phyloP scores from a whole-genome alignment of 2,113 vertebrate genomes.

The Dissostichus mawsoni region DNA sequence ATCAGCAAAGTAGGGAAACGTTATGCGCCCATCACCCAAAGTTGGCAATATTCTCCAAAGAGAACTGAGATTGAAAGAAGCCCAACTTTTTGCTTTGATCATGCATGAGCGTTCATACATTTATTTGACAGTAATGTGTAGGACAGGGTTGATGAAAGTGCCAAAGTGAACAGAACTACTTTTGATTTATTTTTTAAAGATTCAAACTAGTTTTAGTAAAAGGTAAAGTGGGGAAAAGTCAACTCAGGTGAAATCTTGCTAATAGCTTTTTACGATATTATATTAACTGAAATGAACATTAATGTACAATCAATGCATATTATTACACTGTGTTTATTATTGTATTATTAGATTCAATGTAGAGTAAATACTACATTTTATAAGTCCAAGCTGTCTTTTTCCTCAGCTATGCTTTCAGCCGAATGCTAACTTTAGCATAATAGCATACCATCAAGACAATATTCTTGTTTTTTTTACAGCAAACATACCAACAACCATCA shows the following conservation, averaged over 20 bases:
- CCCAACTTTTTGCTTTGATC: not conserved
- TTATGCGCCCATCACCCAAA: not conserved
- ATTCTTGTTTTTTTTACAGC: not conserved
- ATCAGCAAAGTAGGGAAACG: not conserved
- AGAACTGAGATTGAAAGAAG: not conserved
- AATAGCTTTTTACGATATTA: not conserved
- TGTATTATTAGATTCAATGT: too few species aligned
- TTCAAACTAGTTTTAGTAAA: not conserved
- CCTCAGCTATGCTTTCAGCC: not conserved
- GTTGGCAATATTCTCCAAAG: not conserved
- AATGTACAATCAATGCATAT: not conserved
- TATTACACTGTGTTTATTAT: not conserved
- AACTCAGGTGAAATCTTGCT: not conserved
- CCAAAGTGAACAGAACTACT: not conserved
- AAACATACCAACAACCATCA: not conserved
- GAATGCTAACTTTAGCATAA: not conserved
- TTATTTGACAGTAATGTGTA: slow-evolving; percentile 6
- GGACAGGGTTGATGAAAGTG: not conserved
- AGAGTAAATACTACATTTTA: not conserved
- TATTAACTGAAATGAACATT: not conserved
- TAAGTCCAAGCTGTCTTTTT: not conserved
- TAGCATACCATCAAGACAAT: not conserved
- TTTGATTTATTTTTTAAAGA: not conserved
- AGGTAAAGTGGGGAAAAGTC: not conserved
- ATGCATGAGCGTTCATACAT: not conserved